Evolutionary conservation across 1,140 invertebrate species (phyloP), one percentile per base, ranked within the genome.

Genomic region (Diachasmimorpha longicaudata): DNA sequence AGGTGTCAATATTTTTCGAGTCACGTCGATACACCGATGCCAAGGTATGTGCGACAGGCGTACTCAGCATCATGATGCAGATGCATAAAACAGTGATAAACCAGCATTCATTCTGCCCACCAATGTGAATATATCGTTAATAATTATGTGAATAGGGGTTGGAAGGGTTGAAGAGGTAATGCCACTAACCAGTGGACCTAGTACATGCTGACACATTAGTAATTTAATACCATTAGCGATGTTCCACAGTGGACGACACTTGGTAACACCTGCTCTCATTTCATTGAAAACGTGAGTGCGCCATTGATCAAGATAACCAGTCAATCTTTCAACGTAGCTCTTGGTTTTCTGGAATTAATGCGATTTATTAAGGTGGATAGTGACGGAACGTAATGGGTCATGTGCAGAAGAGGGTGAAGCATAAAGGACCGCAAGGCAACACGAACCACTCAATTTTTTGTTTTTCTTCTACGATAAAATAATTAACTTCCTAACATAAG

Each of bases 241-340:
- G 39, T 93, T 90, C 90, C 93, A 95, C 14, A 96, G 86, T 8
- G 94, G 93, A 14, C 91, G 90, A 86, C 94, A 96, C 25, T 92
- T 91, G 1, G 92, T 92, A 2, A 93, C 91, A 48, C 91, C 91
- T 39, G 90, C 90, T 21, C 90, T 89, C 31, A 93, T 90, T 70
- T 93, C 90, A 0, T 89, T 87, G 1, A 93, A 86, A 39, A 94
- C 93, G 68, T 93, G 92, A 39, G 90, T 90, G 0, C 92, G 88
- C 89, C 92, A 94, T 79, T 92, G 92, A 70, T 92, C 91, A 75
- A 92, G 81, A 82, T 93, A 93, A 16, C 89, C 90, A 23, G 90
- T 89, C 39, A 95, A 80, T 77, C 93, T 91, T 9, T 91, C 89
- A 25, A 90, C 84, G 80, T 92, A 94, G 16, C 86, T 83, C 72